phyloP scores from a whole-genome alignment of 30 jellyfish, hydroid and myxozoan species.

The Hydractinia symbiolongicarpus region DNA sequence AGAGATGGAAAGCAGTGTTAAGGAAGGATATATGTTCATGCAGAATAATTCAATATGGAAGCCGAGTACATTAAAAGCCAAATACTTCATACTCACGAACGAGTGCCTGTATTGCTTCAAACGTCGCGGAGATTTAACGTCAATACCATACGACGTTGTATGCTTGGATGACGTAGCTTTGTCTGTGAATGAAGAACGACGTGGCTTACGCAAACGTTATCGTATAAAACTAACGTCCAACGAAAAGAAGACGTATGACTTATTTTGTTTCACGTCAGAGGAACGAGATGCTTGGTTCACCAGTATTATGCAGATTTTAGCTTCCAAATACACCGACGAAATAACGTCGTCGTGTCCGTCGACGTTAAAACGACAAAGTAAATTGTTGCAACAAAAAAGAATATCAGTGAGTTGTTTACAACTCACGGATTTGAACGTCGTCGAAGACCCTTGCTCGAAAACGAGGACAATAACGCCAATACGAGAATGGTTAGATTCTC shows the following conservation, averaged over 20 bases:
- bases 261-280: conserved; percentile 22
- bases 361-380: not conserved
- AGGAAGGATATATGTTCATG: conserved; percentile 39
- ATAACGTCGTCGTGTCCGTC: not conserved
- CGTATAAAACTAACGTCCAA: conserved; percentile 11
- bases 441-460: conserved; percentile 13
- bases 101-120: conserved; percentile 32
- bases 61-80: conserved; percentile 32
- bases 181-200: conserved; percentile 13
- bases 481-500: not conserved
- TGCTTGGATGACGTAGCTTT: conserved; percentile 14
- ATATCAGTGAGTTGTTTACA: conserved; percentile 28
- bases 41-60: conserved; percentile 20
- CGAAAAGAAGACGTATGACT: not conserved
- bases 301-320: conserved; percentile 23
- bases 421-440: conserved; percentile 14
- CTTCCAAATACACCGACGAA: conserved; percentile 24
- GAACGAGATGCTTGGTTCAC: conserved; percentile 41
- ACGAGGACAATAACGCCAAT: not conserved
- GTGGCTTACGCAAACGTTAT: conserved; percentile 27
- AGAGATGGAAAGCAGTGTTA: conserved; percentile 4
- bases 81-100: conserved; percentile 26
- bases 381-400: not conserved
- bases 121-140: conserved; percentile 36
- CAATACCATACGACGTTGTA: conserved; percentile 26